These are phyloP conservation scores for Stramonita haemastoma DNA, from an alignment of 2,888 invertebrate genomes.

Conservation along the genomic window DNA sequence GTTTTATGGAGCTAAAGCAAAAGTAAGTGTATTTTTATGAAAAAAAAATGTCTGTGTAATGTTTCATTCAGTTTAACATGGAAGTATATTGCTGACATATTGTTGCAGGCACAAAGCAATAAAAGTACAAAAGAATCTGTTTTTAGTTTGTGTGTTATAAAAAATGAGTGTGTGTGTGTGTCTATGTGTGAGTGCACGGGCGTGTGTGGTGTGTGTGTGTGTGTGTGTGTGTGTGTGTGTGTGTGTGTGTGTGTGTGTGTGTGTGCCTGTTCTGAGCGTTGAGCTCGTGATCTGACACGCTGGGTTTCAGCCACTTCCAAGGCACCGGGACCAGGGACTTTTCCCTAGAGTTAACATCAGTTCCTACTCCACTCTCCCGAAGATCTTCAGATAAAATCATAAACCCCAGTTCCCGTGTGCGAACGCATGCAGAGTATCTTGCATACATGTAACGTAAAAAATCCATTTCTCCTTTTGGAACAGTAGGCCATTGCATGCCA, in stretches of 20 bases:
- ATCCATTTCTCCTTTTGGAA: no score
- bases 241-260: constrained; percentile 18
- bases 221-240: not conserved
- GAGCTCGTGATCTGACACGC: no score
- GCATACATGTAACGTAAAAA: no score
- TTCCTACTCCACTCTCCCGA: no score
- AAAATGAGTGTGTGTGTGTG: no score
- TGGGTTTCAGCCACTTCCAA: no score
- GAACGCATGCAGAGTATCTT: no score
- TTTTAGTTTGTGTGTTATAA: not conserved
- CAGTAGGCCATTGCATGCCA: no score
- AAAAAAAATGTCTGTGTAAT: not conserved
- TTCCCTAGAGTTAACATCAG: no score
- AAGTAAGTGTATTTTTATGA: not conserved
- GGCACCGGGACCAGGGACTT: no score
- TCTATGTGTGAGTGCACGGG: not conserved
- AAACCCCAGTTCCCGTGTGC: no score
- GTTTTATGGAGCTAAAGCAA: not conserved
- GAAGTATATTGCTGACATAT: not conserved
- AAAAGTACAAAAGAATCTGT: not conserved
- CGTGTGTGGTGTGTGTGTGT: not conserved
- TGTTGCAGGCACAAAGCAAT: not conserved
- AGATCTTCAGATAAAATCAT: no score
- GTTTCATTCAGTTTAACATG: not conserved
- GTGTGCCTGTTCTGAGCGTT: not conserved